Evolutionary conservation across 2,797 vertebrate species (phyloP), one percentile per base, ranked within the genome.

Genomic region (Chloroceryle amazona): DNA sequence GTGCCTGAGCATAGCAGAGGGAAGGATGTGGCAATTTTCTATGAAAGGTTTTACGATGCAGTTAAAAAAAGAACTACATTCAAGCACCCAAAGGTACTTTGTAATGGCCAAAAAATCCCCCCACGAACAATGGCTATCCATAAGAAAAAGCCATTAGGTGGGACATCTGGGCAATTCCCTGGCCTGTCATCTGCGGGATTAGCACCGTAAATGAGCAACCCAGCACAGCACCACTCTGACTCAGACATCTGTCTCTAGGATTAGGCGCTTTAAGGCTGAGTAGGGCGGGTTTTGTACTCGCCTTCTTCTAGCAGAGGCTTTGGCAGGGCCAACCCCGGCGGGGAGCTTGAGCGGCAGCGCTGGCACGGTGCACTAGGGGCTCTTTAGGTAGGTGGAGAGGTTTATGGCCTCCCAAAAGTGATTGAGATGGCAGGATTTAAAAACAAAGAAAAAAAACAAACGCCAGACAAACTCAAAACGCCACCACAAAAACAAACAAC

Each of bases 111-210:
- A 83, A 90, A 79, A 16, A 14, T 31, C 26, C 35, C 58, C 29
- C 37, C 8, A 1, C 10, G 81, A 72, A 96, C 95, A 96, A 96
- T 93, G 51, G 88, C 39, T n/a, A 35, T 10, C 46, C 95, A 62
- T 70, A 83, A 35, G 93, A 88, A 95, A 95, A 96, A 94, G 70
- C n/a, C 89, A 95, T 96, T 65, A 94, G 58, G 42, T 4, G 26
- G 14, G 86, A 92, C 85, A 68, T 3, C 28, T 51, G 54, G 54
- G 70, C 85, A 81, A 29, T 2, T 83, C 58, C 85, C 57, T 25
- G 5, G 6, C 9, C 78, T 57, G 6, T n/a, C 55, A 20, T 0
- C 75, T 76, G 66, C 1, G 6, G 57, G 57, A 80, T 81, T 47
- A 51, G 73, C 44, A 1, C 63, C 31, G 81, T 70, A 65, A 85